Evolutionary conservation across 2,113 vertebrate genomes (phyloP), one percentile per base, ranked within the genome.

Genomic region (Albula glossodonta): DNA sequence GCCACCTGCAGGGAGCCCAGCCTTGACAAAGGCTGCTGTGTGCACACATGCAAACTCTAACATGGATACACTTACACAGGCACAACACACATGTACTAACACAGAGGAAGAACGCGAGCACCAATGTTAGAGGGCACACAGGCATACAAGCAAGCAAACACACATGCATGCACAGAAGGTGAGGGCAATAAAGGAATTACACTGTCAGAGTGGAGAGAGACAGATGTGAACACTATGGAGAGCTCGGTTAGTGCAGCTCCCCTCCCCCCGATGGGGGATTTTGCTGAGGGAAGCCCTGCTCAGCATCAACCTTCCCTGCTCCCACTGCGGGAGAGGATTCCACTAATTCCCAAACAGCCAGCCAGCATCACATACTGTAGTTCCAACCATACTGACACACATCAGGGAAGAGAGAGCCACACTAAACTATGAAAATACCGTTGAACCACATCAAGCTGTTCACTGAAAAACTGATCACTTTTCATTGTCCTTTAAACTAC

Each of bases 221-320:
- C 88, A 91, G 79, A 90, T 82, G 89, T 86, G 86, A 84, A 83
- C 87, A 88, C 86, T n/a, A 56, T 84, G 78, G 88, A 51, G 83
- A 79, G 83, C 81, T 60, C 10, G 82, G 89, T 78, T 88, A 41
- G 66, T 88, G 90, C 84, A 85, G 89, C 78, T 88, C 48, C 17
- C 17, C 57, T 60, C 66, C 82, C 50, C 78, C 78, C 0, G 56
- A 13, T 15, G 3, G 11, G 1, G 0, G 8, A 11, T 3, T 3
- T 3, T 15, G 8, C 3, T 5, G 19, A 1, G 4, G 1, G 17
- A 22, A 3, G 19, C 63, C 19, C 4, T 5, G 63, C 4, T 70
- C 56, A 11, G 2, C 56, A 56, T 12, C 53, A 5, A 22, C 4
- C 63, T 22, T 13, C 63, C 63, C 8, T 3, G 3, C 1, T 15